Percentiles rank a stretch among this genome's conserved stretches.
These are phyloP conservation scores for Bucorvus abyssinicus DNA, from an alignment of 2,797 vertebrate species.

Conservation along the genomic window DNA sequence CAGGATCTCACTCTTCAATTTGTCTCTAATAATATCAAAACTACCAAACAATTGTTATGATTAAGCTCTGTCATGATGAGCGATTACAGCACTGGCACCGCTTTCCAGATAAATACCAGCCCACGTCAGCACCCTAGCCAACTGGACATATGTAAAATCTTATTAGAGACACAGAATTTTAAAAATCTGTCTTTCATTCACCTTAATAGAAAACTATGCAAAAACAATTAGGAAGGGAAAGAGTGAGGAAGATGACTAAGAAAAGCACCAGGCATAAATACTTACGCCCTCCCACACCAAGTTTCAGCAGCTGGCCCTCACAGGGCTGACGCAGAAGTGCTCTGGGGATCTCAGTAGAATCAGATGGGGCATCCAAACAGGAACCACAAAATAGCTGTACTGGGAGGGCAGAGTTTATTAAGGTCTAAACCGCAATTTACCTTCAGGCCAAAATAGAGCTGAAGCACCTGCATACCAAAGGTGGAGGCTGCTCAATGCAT, in stretches of 20 bases:
- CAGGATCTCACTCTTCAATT: background rate
- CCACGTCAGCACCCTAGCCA: background rate
- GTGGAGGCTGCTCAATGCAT: background rate
- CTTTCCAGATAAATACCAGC: background rate
- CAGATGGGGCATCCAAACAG: background rate
- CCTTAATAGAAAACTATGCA: background rate
- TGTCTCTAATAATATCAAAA: background rate
- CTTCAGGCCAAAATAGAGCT: background rate
- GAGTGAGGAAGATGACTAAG: background rate
- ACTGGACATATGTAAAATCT: background rate
- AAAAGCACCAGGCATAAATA: slow-evolving; percentile 3
- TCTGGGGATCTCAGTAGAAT: background rate
- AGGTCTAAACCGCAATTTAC: background rate
- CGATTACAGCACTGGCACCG: background rate
- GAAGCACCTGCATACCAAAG: background rate
- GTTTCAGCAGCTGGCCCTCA: background rate
- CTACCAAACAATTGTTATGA: background rate
- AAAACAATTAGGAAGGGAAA: background rate
- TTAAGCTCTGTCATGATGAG: background rate
- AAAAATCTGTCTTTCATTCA: background rate
- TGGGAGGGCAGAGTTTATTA: background rate
- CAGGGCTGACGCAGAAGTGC: background rate
- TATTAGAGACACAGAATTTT: background rate
- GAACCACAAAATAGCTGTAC: background rate
- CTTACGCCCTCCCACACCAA: background rate